phyloP scores from a whole-genome alignment of 2,888 invertebrate species.

The Xestia rhomboidea region DNA sequence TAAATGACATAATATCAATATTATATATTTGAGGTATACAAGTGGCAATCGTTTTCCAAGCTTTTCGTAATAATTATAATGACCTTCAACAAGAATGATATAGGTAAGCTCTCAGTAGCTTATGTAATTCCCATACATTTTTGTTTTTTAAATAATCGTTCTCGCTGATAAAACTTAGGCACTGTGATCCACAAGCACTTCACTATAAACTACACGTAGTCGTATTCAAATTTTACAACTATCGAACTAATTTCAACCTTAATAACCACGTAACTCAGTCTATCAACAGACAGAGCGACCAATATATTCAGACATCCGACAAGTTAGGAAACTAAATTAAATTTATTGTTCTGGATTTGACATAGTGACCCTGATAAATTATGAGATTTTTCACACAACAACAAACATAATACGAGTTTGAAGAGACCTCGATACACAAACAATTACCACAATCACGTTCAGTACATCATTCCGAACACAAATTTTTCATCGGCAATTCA shows the following conservation, averaged over 20 bases:
- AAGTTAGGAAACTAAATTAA: neutral
- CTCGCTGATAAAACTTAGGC: neutral
- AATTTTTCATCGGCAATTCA: too few relatives aligned
- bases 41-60: too few relatives aligned
- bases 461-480: too few relatives aligned
- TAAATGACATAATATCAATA: too few relatives aligned
- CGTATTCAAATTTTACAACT: neutral
- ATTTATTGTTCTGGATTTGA: constrained; percentile 2
- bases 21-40: too few relatives aligned
- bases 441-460: too few relatives aligned
- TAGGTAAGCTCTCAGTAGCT: too few relatives aligned
- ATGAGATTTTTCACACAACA: too few relatives aligned
- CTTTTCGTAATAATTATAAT: too few relatives aligned
- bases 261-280: constrained; percentile 66
- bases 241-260: neutral
- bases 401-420: too few relatives aligned
- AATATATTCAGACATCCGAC: constrained; percentile 1
- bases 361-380: neutral
- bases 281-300: neutral
- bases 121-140: too few relatives aligned
- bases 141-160: neutral
- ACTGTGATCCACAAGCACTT: neutral
- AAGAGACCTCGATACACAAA: too few relatives aligned
- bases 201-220: neutral
- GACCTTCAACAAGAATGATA: neutral